Base-by-base conservation (phyloP, 2,888 invertebrate genomes). In the Harpagoxenus sublaevis region DNA sequence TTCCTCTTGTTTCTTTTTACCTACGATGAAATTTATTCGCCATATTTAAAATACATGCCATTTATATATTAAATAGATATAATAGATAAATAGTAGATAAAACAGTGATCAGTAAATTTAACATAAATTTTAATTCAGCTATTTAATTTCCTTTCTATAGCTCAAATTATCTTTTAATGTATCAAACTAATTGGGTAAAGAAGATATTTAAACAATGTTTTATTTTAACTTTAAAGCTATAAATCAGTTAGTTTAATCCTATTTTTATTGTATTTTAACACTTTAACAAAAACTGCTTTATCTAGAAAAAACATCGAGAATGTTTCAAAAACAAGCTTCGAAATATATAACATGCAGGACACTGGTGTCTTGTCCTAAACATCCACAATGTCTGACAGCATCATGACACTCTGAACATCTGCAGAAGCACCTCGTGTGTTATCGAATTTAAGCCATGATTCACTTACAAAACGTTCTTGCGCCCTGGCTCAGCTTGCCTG, bases 381-480 rank as follows among this genome's bases (percentile, higher is more conserved):
- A 48, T 8, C 8, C 8, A n/a, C 23, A 42, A 68, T 5, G 55
- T 42, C n/a, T 65, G 53, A 31, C 28, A 42, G 18, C 18, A 39
- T 66, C 6, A 5, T 31, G n/a, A 53, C n/a, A 66, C n/a, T 4
- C 6, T 23, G 23, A 73, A 81, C 18, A 15, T 57, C n/a, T 18
- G 42, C n/a, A n/a, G n/a, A 28, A 42, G 8, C 18, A 48, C 12
- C 8, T 12, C 1, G 35, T 79, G 12, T 48, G 12, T 57, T 70
- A 23, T 23, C 23, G 23, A 78, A 31, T 57, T 68, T 39, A 45
- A 71, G 42, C 18, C 42, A 73, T 71, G 9, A 12, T 28, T 45
- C 2, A 86, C 89, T 89, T 81, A 89, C 89, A 55, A 65, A n/a
- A 63, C 77, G 31, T 48, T 60, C 60, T 42, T 23, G 74, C 31